These are phyloP conservation scores for Gobius niger DNA, from an alignment of 2,113 vertebrate species.

Conservation along the genomic window DNA sequence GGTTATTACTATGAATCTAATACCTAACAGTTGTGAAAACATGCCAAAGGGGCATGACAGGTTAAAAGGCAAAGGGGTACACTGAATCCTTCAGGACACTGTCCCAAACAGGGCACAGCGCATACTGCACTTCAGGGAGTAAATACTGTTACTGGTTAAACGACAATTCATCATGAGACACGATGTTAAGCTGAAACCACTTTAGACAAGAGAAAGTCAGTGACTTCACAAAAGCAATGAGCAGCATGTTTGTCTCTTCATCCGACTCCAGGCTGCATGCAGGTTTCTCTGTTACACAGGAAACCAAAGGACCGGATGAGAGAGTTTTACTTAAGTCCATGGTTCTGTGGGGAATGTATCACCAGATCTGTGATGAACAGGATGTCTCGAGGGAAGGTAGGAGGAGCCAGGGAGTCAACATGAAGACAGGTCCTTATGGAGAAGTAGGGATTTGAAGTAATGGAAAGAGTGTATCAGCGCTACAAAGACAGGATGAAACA, in stretches of 20 bases:
- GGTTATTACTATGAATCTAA: constrained; percentile 27
- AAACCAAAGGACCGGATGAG: constrained; percentile 42
- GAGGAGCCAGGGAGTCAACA: constrained; percentile 64
- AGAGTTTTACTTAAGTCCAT: constrained; percentile 39
- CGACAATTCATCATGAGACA: constrained; percentile 47
- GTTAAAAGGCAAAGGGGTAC: constrained; percentile 58
- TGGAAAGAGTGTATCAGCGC: constrained; percentile 72
- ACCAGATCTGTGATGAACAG: constrained; percentile 68
- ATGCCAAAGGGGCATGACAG: constrained; percentile 23
- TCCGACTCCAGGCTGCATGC: constrained; percentile 69
- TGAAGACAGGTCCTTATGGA: constrained; percentile 68
- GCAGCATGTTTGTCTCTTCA: constrained; percentile 58
- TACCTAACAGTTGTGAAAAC: constrained; percentile 31
- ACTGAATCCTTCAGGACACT: constrained; percentile 38
- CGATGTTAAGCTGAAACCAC: constrained; percentile 37
- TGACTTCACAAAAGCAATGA: constrained; percentile 53
- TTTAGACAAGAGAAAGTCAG: constrained; percentile 50
- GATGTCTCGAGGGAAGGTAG: constrained; percentile 65
- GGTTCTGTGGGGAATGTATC: constrained; percentile 50
- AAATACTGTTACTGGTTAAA: constrained; percentile 60
- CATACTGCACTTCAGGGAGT: constrained; percentile 40
- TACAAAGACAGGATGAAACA: constrained; percentile 72
- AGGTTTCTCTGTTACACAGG: constrained; percentile 55
- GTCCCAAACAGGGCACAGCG: constrained; percentile 44
- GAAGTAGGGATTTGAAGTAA: constrained; percentile 62